Evolutionary conservation across 2,888 invertebrate species (phyloP), one percentile per base, ranked within the genome.

Genomic region (Macrophya annulata): DNA sequence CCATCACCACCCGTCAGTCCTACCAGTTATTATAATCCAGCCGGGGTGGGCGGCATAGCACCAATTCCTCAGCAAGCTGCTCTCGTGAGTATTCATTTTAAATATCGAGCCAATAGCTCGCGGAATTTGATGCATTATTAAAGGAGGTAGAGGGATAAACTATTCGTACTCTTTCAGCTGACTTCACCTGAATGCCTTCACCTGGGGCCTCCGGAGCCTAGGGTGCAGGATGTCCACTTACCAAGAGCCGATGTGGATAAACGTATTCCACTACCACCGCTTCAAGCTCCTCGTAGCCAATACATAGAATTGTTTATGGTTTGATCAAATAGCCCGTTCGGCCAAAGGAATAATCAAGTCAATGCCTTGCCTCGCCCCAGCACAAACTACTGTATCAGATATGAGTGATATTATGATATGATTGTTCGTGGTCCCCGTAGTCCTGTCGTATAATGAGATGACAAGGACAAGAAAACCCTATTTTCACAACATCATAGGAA

Each of bases 1-100:
- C 98, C 98, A 76, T 98, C 98, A 90, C 98, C 98, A 62, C 98
- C 98, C 0, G 98, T 98, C 25, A 98, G 98, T 71, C 98, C 98
- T 0, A 98, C 98, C 62, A 97, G 96, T 90, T 97, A 97, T 93
- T 97, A 96, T 92, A 96, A 96, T 87, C 95, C 96, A 2, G 95
- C 96, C 40, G 59, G 55, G 51, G 92, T 92, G 17, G 91, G 91
- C 15, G 92, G 92, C 15, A 91, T 93, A 9, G 88, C 91, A 10
- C 89, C 90, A n/a, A 93, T 93, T 85, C 92, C 91, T 25, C 93
- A 92, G 79, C 91, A 90, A 86, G 88, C 90, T 8, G 87, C 90
- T 1, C 83, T 91, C 85, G 90, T 91, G 62, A 90, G 90, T 88
- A 76, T 10, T 15, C 17, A 40, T n/a, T 12, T 4, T 12, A 62